A percentile compares a stretch with the other conserved stretches of the same genome.
Conservation (phyloP, 2,113 vertebrate genomes). For the Cavia porcellus region DNA sequence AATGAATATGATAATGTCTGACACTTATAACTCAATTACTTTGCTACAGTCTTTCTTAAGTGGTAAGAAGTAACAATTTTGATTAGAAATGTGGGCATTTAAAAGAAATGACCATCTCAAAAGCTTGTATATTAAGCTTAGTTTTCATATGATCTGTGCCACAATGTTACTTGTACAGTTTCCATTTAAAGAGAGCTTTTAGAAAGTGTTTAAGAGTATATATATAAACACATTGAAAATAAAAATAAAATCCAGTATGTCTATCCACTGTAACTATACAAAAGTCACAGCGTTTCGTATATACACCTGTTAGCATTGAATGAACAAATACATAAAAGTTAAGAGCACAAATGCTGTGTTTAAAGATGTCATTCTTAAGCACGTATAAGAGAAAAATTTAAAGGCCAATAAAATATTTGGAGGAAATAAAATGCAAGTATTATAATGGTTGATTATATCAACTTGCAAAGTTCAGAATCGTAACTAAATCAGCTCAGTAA, state of each 20-base stretch:
- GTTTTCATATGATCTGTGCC: neutral
- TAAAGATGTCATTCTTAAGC: constrained; percentile 43
- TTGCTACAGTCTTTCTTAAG: constrained; percentile 52
- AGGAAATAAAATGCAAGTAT: neutral
- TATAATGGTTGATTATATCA: too few species aligned
- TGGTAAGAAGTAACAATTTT: constrained; percentile 40
- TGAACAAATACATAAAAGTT: neutral
- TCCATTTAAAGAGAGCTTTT: neutral
- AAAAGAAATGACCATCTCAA: constrained; percentile 23
- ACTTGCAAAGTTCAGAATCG: too few species aligned
- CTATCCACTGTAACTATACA: neutral
- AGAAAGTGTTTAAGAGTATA: neutral
- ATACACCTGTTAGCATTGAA: neutral
- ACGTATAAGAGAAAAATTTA: neutral
- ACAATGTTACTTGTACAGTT: neutral
- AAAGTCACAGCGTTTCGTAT: neutral
- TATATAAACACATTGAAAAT: neutral
- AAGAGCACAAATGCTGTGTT: neutral
- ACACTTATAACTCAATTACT: constrained; percentile 4
- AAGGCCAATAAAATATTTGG: neutral
- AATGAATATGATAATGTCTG: constrained; percentile 64
- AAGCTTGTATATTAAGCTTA: constrained; percentile 12
- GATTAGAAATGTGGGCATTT: constrained; percentile 44
- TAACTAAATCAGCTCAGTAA: too few species aligned
- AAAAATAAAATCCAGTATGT: neutral